These are phyloP conservation scores for Choristoneura fumiferana DNA, from an alignment of 1,140 invertebrate species.

Conservation along the genomic window DNA sequence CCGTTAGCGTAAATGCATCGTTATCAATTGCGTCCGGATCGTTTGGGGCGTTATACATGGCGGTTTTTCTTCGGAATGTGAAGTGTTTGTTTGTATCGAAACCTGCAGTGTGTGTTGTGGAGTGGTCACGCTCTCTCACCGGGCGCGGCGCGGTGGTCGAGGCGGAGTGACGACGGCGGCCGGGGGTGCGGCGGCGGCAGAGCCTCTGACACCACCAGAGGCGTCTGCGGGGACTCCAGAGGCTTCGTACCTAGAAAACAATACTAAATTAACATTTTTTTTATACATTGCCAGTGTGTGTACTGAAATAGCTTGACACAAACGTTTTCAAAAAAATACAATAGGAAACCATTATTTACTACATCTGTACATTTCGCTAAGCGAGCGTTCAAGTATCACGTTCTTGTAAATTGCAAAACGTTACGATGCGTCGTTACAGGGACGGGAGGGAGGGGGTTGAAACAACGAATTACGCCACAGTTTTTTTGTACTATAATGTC, in stretches of 20 bases:
- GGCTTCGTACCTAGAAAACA: constrained; percentile 83
- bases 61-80: constrained; percentile 52
- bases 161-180: constrained; percentile 77
- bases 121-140: constrained; percentile 81
- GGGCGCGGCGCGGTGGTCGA: constrained; percentile 80
- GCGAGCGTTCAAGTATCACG: too few species aligned
- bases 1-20: constrained; percentile 50
- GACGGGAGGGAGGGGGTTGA: too few species aligned
- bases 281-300: too few species aligned
- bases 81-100: constrained; percentile 42
- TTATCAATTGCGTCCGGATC: too few species aligned
- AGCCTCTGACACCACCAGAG: constrained; percentile 80
- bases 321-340: too few species aligned
- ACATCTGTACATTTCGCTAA: too few species aligned
- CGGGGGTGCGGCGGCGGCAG: constrained; percentile 73
- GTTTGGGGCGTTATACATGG: constrained; percentile 20
- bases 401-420: too few species aligned
- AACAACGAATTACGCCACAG: too few species aligned
- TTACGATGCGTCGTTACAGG: too few species aligned
- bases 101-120: constrained; percentile 60
- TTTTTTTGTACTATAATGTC: too few species aligned
- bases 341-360: too few species aligned
- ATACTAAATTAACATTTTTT: neutral
- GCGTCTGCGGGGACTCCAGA: constrained; percentile 90
- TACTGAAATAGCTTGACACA: too few species aligned